These are phyloP conservation scores for Macroramphosus scolopax DNA, from an alignment of 2,797 vertebrate species.

Conservation along the genomic window DNA sequence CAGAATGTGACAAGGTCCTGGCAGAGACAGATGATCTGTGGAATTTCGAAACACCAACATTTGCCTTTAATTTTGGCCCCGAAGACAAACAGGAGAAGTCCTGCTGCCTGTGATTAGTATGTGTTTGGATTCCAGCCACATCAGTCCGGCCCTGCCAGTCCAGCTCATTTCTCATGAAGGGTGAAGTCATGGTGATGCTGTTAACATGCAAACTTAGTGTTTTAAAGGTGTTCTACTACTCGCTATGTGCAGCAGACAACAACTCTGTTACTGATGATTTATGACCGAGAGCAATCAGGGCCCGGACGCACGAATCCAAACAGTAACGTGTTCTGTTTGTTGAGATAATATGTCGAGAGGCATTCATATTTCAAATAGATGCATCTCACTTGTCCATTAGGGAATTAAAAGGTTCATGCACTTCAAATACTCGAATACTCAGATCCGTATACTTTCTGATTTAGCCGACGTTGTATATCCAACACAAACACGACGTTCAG, in stretches of 20 bases:
- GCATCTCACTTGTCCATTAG: neutral
- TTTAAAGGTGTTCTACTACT: constrained; percentile 39
- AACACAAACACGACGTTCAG: neutral
- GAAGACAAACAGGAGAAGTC: constrained; percentile 30
- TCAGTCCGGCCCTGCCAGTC: constrained; percentile 55
- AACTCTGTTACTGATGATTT: constrained; percentile 63
- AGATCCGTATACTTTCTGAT: constrained; percentile 1
- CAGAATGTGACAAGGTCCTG: constrained; percentile 44
- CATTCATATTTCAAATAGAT: constrained; percentile 1
- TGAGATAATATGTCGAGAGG: constrained; percentile 10
- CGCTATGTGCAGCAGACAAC: constrained; percentile 24
- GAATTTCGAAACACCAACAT: constrained; percentile 44
- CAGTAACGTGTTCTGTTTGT: constrained; percentile 29
- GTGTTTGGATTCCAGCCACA: constrained; percentile 63
- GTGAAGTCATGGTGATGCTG: constrained; percentile 65
- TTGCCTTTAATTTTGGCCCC: constrained; percentile 41
- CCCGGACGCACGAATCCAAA: constrained; percentile 63
- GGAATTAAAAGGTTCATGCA: neutral
- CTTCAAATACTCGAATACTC: neutral
- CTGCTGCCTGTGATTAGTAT: constrained; percentile 47
- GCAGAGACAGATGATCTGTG: constrained; percentile 37
- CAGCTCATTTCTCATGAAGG: constrained; percentile 57
- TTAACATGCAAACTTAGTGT: constrained; percentile 52
- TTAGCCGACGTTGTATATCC: constrained; percentile 2
- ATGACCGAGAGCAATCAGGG: constrained; percentile 61